Evolutionary conservation across 2,888 invertebrate species (phyloP), one percentile per base, ranked within the genome.

Genomic region (Cremastinae sp.): DNA sequence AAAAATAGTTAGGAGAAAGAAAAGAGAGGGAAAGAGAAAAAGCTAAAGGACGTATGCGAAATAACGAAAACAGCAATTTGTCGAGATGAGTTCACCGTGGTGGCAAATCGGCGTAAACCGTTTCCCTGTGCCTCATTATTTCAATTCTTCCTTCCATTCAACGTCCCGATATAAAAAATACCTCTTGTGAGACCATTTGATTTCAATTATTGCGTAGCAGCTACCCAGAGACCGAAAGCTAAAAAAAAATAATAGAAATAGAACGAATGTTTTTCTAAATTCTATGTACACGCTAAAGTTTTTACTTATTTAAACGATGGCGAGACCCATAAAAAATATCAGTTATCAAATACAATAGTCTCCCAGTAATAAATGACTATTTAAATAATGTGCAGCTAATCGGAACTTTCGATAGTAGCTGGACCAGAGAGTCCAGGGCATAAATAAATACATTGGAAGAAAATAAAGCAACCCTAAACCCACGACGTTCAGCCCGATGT

Each of bases 361-460:
- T 28, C 28, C 28, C 28, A 5, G 28, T 3, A 28, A 5, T 28
- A 5, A 28, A 28, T 5, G 28, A 28, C 5, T 3, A 28, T 5
- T 28, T 28, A 5, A 28, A 5, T 2, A 28, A 28, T 28, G 28
- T 3, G 28, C 28, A 5, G 28, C 28, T 5, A 28, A 3, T 5
- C 28, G 2, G 28, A 28, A 5, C 28, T 28, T 5, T 28, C 28
- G 28, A 28, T 28, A 3, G 28, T 5, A 5, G 47, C 69, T 69
- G 43, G 64, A 69, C 62, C 62, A 69, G 62, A 75, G 73, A 70
- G 74, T 73, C 80, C 80, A 61, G 62, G 59, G 36, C 20, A 68
- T 22, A 64, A 54, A 68, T 58, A 49, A 58, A 61, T 66, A 14
- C 38, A 28, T n/a, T n/a, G n/a, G 53, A 20, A 16, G 62, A 53